These are phyloP conservation scores for Tanaodytes sp. DNA, from an alignment of 2,888 invertebrate genomes.

Conservation along the genomic window DNA sequence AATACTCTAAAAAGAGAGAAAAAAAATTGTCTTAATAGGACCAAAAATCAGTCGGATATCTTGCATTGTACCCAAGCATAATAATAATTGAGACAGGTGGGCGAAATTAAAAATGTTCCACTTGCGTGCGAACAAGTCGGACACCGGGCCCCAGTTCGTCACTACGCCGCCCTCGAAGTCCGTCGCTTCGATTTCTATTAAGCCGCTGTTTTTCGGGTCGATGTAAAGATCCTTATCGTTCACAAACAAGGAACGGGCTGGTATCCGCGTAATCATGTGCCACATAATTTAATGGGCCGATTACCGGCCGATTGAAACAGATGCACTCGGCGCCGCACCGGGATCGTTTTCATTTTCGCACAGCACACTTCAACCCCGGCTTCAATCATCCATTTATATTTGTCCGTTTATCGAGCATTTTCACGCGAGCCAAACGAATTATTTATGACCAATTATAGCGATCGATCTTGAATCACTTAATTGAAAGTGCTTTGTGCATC, in stretches of 20 bases:
- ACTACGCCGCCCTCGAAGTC: conserved; percentile 57
- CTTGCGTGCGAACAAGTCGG: conserved; percentile 54
- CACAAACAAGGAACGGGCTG: conserved; percentile 49
- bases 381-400: conserved; percentile 51
- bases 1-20: no score
- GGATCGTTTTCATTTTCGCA: conserved; percentile 20
- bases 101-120: conserved; percentile 61
- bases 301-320: conserved; percentile 48
- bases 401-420: conserved; percentile 42
- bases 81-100: conserved; percentile 62
- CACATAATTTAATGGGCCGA: conserved; percentile 48
- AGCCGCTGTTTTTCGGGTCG: conserved; percentile 52
- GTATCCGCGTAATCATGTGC: conserved; percentile 47
- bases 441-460: no score
- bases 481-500: no score
- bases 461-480: no score
- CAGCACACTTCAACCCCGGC: conserved; percentile 28
- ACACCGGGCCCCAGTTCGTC: conserved; percentile 46
- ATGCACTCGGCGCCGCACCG: conserved; percentile 17
- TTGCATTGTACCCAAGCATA: no score
- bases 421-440: conserved; percentile 14
- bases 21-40: no score
- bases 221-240: conserved; percentile 44
- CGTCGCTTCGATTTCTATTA: conserved; percentile 61
- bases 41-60: no score